Evolutionary conservation across 2,797 vertebrate genomes (phyloP), one percentile per base, ranked within the genome.

Genomic region (Rhyacichthys aspro): DNA sequence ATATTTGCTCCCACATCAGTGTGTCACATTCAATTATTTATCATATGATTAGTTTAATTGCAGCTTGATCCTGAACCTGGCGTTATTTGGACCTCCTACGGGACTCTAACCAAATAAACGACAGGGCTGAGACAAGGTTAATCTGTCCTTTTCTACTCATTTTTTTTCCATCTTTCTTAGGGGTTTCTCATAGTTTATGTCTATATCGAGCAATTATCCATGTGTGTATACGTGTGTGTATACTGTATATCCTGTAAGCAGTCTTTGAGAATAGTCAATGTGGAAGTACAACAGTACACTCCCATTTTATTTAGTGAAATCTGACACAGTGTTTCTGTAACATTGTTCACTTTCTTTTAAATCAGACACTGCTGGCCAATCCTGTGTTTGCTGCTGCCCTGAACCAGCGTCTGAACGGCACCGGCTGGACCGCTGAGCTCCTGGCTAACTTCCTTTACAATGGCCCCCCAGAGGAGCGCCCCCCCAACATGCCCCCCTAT

Each of bases 371-470:
- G 48, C 76, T 99, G 81, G 86, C 84, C 9, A 90, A 93, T 73
- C 94, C 92, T 5, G 38, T 86, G 50, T 91, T 92, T 33, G 88
- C 88, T 0, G 70, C 43, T 1, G 67, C 81, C 19, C 83, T 96
- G 77, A 70, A 94, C 68, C 82, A 89, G 48, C 84, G 71, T 12
- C 81, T 96, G 44, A 73, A 68, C 0, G 59, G 88, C 41, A 93
- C 88, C 9, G 72, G 72, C 5, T 94, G 93, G 93, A 94, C 92
- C 0, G 66, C 92, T 0, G 85, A 91, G 18, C 85, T 88, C 0
- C 52, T 98, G 34, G 67, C 90, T 43, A 90, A 78, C 37, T 98
- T 96, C 80, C 82, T 98, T 53, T 94, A 91, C 92, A 89, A 93
- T 66, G 88, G 82, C 39, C 72, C 91, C 50, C 14, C 93, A 16